phyloP scores from a whole-genome alignment of 2,888 invertebrate species.

The Eupithecia dodoneata region DNA sequence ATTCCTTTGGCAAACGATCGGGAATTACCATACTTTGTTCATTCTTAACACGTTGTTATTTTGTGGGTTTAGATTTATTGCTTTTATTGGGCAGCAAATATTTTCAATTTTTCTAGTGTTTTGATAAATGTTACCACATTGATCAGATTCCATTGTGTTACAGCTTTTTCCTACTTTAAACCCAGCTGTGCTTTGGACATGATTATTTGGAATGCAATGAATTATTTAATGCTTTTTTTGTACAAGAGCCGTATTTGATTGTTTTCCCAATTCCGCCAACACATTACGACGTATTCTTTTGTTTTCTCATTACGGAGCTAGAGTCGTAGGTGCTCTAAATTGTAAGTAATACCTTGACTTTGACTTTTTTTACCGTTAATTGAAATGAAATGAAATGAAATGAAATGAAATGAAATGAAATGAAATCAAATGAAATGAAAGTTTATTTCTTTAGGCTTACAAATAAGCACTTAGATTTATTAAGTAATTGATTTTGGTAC shows the following conservation, averaged over 20 bases:
- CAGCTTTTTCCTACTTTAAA: neutral
- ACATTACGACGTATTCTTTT: neutral
- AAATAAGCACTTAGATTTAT: too few species aligned
- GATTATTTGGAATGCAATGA: neutral
- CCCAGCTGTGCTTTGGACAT: neutral
- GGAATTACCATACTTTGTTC: slow-evolving; percentile 28
- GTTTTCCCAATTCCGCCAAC: neutral
- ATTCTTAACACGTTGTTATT: slow-evolving; percentile 28
- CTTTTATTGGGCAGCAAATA: slow-evolving; percentile 22
- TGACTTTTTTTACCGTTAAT: too few species aligned
- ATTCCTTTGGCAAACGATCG: slow-evolving; percentile 29
- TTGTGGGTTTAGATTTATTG: slow-evolving; percentile 15
- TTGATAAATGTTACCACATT: slow-evolving; percentile 5
- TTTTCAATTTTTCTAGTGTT: slow-evolving; percentile 15
- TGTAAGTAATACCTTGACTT: too few species aligned
- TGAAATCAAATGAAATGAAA: too few species aligned
- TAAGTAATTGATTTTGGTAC: too few species aligned
- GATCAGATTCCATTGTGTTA: neutral
- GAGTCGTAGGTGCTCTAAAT: neutral
- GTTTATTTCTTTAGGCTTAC: too few species aligned
- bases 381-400: too few species aligned
- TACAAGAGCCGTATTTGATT: neutral
- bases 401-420: too few species aligned
- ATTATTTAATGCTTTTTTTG: too few species aligned
- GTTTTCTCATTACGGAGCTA: neutral